Conservation (phyloP, 2,113 vertebrate species). For the Caranx melampygus region DNA sequence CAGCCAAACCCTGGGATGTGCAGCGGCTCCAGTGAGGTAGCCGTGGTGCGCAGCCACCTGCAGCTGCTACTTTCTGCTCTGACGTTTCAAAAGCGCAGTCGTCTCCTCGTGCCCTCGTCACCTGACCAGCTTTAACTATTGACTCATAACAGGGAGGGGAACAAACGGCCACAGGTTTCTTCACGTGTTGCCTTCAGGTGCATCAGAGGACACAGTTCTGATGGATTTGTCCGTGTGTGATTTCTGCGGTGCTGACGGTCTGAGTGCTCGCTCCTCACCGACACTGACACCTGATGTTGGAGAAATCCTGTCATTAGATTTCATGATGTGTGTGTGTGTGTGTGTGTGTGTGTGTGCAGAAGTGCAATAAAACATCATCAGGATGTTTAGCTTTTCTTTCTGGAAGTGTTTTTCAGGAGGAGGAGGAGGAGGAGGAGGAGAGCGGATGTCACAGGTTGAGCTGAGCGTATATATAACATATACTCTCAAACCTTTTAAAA, state of each 20-base stretch:
- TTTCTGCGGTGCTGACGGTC: too few species aligned
- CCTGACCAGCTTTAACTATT: slow-evolving; percentile 44
- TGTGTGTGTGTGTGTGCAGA: neutral
- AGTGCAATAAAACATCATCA: too few species aligned
- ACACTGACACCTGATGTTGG: slow-evolving; percentile 18
- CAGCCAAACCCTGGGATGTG: too few species aligned
- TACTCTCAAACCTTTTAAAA: slow-evolving; percentile 23
- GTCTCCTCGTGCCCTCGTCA: slow-evolving; percentile 27
- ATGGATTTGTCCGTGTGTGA: slow-evolving; percentile 37
- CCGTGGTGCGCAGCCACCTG: too few species aligned
- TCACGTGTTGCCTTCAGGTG: neutral
- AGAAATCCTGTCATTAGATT: slow-evolving; percentile 6
- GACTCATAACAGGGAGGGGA: slow-evolving; percentile 6
- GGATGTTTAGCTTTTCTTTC: neutral
- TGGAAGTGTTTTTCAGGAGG: neutral
- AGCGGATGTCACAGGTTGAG: slow-evolving; percentile 12
- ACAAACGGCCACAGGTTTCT: neutral
- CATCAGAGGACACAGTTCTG: slow-evolving; percentile 23
- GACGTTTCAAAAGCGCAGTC: slow-evolving; percentile 34
- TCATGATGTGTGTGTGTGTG: slow-evolving; percentile 8
- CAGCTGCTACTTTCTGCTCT: too few species aligned
- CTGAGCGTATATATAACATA: neutral
- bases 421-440: too few species aligned
- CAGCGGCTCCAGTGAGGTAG: too few species aligned
- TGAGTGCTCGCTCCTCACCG: slow-evolving; percentile 5